Base-by-base conservation (phyloP, 2,888 invertebrate species). In the Drosophila phalerata region DNA sequence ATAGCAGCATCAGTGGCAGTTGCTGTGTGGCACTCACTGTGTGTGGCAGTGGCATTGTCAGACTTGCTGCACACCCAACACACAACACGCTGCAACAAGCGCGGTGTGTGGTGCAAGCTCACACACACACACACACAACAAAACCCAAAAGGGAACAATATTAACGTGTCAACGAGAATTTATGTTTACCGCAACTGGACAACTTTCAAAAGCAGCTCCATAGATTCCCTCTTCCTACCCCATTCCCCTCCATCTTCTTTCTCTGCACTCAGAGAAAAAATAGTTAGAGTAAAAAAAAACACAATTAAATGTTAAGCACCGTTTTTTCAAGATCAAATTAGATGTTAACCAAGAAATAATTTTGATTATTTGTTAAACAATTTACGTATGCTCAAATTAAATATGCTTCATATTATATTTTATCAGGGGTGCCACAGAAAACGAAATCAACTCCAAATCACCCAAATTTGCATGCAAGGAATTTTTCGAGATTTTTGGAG, bases 151-250 rank as follows among this genome's bases (percentile, higher is more conserved):
- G 85, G 88, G 85, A 86, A 87, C 85, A 86, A 86, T 86, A 86
- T 86, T 86, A 86, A 86, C 85, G 88, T 86, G 85, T 86, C 85
- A 86, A 86, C 85, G 88, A 86, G 88, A 86, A 86, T 86, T 86
- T 86, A 86, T 86, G 85, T 87, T 86, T 86, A 86, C 85, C 85
- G 88, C 85, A 86, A 86, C 85, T 86, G 85, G 85, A 86, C 88
- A 86, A 86, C 85, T 86, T 87, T 86, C 88, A 85, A 81, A 83
- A 83, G 83, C 88, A 87, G 84, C 84, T 85, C 77, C 78, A 83
- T 69, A 77, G 77, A 68, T 67, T 42, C 68, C 51, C 42, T 13
- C 56, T 37, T 32, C 25, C 13, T 6, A 13, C 19, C 28, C 15
- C 15, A 52, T 42, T 42, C 62, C 52, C 9, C 1, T 13, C 13